These are phyloP conservation scores for Hydropotes inermis DNA, from an alignment of 2,113 vertebrate species.

Conservation along the genomic window DNA sequence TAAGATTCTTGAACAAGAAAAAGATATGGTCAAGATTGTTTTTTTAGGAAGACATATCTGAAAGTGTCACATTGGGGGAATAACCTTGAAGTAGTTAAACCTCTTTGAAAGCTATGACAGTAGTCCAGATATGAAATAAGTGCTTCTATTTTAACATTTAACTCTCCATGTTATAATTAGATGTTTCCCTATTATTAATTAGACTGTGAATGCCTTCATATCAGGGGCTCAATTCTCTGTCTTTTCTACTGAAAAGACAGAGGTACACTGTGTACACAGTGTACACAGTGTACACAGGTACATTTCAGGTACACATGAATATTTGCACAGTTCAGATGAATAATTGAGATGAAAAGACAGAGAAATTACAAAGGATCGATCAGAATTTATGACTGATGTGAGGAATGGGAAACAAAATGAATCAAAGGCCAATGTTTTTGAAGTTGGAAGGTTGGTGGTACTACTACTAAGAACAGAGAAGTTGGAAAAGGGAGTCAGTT, in stretches of 20 bases:
- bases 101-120: neutral
- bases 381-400: neutral
- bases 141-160: neutral
- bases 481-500: neutral
- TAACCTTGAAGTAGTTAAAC: neutral
- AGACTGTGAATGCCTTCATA: neutral
- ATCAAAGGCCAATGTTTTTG: constrained; percentile 10
- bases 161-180: neutral
- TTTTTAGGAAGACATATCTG: neutral
- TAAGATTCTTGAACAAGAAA: constrained; percentile 13
- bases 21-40: neutral
- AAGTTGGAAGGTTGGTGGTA: neutral
- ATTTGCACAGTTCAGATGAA: neutral
- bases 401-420: neutral
- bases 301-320: neutral
- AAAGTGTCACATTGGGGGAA: neutral
- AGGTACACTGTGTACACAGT: too few relatives aligned
- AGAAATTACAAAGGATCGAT: neutral
- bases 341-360: neutral
- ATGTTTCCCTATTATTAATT: constrained; percentile 16
- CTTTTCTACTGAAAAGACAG: too few relatives aligned
- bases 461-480: neutral
- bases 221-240: neutral
- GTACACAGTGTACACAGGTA: too few relatives aligned
- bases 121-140: neutral